phyloP scores from a whole-genome alignment of 2,113 vertebrate species.

The Leptobrachium ailaonicum region DNA sequence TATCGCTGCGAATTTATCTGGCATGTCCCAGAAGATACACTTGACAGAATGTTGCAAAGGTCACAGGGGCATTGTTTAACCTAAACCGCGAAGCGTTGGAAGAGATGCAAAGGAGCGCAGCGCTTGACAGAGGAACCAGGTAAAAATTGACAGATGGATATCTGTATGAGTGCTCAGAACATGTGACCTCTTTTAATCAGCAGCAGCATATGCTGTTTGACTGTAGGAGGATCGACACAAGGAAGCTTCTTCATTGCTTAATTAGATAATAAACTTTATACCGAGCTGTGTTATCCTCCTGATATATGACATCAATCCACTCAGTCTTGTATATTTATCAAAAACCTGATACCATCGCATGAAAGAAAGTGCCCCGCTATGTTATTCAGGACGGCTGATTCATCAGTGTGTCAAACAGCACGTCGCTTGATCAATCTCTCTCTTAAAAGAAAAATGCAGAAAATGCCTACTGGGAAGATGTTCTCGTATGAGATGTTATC shows the following conservation, averaged over 20 bases:
- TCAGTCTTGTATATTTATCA: not conserved
- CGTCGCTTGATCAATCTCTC: not conserved
- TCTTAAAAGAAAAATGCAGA: not conserved
- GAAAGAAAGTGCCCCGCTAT: not conserved
- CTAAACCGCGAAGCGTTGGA: not conserved
- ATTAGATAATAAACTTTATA: not conserved
- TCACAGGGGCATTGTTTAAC: not conserved
- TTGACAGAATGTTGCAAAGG: conserved; percentile 1
- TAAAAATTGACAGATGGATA: not conserved
- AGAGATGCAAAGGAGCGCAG: not conserved
- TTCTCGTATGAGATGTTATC: not conserved
- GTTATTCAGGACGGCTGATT: not conserved
- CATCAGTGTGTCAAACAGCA: not conserved
- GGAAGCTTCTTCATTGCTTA: not conserved
- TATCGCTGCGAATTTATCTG: not conserved
- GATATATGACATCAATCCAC: not conserved
- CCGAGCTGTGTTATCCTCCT: not conserved
- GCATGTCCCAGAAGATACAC: not conserved
- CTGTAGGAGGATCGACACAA: not conserved
- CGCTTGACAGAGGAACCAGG: not conserved
- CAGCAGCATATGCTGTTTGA: not conserved
- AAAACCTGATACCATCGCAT: not conserved
- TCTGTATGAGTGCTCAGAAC: not conserved
- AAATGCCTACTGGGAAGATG: not conserved
- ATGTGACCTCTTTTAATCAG: not conserved